A percentile compares a stretch with the other conserved stretches of the same genome.
Evolutionary conservation across 1,140 invertebrate species (phyloP).

Genomic region (Danaus plexippus): DNA sequence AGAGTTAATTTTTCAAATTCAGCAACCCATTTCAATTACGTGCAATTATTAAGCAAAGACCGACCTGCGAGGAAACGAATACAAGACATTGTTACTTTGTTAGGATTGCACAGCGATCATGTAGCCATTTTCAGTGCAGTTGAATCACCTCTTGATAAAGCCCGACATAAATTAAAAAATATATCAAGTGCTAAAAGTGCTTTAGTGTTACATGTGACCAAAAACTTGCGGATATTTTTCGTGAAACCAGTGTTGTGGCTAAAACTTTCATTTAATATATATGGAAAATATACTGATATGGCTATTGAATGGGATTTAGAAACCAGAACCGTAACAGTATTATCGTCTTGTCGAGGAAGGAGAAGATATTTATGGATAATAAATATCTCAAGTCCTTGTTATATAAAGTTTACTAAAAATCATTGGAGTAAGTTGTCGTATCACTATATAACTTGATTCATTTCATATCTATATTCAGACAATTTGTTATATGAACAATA

Average conservation of each 20-base stretch:
- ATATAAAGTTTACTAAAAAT: too few relatives aligned
- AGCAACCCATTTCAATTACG: conserved; percentile 55
- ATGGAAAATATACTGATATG: conserved; percentile 31
- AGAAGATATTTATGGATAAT: not conserved
- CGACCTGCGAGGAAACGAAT: conserved; percentile 39
- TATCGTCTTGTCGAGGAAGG: conserved; percentile 7
- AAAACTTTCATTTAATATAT: conserved; percentile 31
- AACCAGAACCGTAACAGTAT: conserved; percentile 19
- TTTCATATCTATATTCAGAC: too few relatives aligned
- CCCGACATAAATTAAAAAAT: conserved; percentile 17
- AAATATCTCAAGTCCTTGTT: too few relatives aligned
- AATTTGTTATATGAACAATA: too few relatives aligned
- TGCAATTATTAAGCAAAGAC: conserved; percentile 46
- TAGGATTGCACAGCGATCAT: conserved; percentile 50
- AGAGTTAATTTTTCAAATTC: conserved; percentile 57
- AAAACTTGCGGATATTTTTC: conserved; percentile 28
- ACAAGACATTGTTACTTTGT: conserved; percentile 49
- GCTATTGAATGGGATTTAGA: conserved; percentile 39
- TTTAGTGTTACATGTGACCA: conserved; percentile 31
- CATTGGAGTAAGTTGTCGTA: too few relatives aligned
- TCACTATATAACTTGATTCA: too few relatives aligned
- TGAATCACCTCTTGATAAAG: conserved; percentile 17
- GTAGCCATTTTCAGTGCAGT: conserved; percentile 25
- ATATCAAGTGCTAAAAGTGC: conserved; percentile 21
- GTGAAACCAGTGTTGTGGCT: conserved; percentile 30